Percentiles rank a stretch among this genome's conserved stretches.
These are phyloP conservation scores for Mesorhabditis belari DNA, from an alignment of 2,888 invertebrate species.

Conservation along the genomic window DNA sequence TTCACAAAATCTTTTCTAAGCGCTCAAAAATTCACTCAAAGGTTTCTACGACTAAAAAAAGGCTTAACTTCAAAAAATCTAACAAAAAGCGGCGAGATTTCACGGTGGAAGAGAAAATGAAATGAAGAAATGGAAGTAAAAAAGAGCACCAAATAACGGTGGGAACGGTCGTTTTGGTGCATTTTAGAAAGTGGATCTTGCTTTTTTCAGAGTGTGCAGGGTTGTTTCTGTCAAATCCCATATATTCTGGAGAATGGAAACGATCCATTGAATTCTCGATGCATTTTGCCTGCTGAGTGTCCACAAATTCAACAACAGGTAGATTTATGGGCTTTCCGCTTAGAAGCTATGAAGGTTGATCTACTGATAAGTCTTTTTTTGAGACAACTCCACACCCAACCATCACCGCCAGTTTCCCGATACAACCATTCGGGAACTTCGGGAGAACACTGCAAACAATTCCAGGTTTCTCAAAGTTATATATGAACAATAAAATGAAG, in stretches of 20 bases:
- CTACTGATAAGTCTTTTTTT: neutral
- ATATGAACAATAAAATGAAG: neutral
- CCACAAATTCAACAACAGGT: constrained; percentile 4
- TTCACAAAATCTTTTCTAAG: no score
- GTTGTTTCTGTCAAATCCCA: constrained; percentile 35
- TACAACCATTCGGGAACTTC: neutral
- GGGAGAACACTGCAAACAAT: neutral
- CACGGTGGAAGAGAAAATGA: no score
- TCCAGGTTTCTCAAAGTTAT: neutral
- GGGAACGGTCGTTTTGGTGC: no score
- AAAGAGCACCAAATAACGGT: no score
- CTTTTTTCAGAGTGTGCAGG: no score
- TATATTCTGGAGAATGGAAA: constrained; percentile 29
- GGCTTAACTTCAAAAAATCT: no score
- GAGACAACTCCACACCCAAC: neutral
- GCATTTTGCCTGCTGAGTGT: constrained; percentile 31
- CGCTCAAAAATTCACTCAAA: no score
- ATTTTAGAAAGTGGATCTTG: no score
- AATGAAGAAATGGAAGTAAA: no score
- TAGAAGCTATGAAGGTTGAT: neutral
- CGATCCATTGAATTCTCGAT: constrained; percentile 34
- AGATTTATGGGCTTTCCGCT: no score
- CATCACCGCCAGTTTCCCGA: neutral
- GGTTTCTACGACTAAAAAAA: no score
- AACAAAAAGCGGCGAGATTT: no score